Base-by-base conservation (phyloP, 2,888 invertebrate species). In the Hypsopygia costalis region DNA sequence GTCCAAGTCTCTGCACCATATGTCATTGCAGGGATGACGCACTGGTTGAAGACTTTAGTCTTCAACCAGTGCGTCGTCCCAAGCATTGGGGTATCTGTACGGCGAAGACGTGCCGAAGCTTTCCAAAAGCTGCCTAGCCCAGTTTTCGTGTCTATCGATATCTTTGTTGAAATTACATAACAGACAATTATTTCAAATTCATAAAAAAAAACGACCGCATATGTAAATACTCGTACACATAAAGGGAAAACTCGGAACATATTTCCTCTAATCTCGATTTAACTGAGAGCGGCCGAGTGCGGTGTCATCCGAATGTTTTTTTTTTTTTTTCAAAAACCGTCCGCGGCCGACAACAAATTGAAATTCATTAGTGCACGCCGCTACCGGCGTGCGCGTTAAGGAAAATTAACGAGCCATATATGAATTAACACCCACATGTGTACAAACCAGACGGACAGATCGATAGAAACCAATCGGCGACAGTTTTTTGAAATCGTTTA, bases 341-440 rank as follows among this genome's bases (percentile, higher is more conserved):
- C 69, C 69, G 71, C 71, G 60, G 51, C 55, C 65, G 56, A 59
- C 56, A 75, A 79, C 85, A 81, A 85, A 86, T 83, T 85, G 85
- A 82, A 85, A 85, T 86, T 86, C 85, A 85, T 86, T 85, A 85
- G 81, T 69, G 62, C 61, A 68, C 69, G 67, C 70, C 62, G 62
- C 66, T 75, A 72, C 66, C 65, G 69, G 66, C 58, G 67, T 68
- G 73, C 70, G 78, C 69, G 83, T 82, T 77, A 82, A 85, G 77
- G 78, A 83, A 76, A 85, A 86, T 85, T 85, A 83, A 86, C 85
- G 81, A 78, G 75, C 52, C 70, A 66, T 75, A 75, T 81, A 80
- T 80, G 81, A 85, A 82, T 82, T 81, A 83, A 81, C 81, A 79
- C 75, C 70, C 73, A 68, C 66, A 71, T 52, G 38, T 47, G 46